Evolutionary conservation across 2,888 invertebrate species (phyloP).

Genomic region (Onchidella celtica): DNA sequence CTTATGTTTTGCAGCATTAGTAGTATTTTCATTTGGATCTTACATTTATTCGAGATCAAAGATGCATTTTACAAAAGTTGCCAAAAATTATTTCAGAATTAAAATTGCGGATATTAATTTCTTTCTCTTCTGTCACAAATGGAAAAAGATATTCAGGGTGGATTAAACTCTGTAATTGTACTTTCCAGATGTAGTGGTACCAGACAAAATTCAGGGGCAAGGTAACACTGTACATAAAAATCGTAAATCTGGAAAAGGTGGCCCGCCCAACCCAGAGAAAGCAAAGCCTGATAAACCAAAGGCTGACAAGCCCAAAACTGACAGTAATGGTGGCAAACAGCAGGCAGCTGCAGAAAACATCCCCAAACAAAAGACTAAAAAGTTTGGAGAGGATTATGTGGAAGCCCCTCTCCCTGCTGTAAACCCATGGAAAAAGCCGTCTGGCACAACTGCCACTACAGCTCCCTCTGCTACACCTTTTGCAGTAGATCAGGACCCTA

Average conservation of each 20-base stretch:
- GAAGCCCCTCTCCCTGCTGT: conserved; percentile 44
- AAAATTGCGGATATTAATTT: too few relatives aligned
- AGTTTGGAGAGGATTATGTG: conserved; percentile 47
- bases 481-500: conserved; percentile 6
- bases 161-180: too few relatives aligned
- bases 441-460: background rate
- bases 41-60: too few relatives aligned
- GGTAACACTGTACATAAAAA: too few relatives aligned
- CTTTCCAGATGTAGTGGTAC: too few relatives aligned
- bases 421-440: conserved; percentile 47
- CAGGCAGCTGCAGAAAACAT: background rate
- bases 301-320: conserved; percentile 29
- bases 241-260: background rate
- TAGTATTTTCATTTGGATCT: too few relatives aligned
- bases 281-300: conserved; percentile 19
- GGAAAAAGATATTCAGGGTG: too few relatives aligned
- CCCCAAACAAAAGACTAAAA: conserved; percentile 39
- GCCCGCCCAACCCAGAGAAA: background rate
- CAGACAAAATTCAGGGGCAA: too few relatives aligned
- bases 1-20: too few relatives aligned
- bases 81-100: too few relatives aligned
- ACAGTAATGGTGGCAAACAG: conserved; percentile 32
- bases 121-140: too few relatives aligned
- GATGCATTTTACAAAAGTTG: too few relatives aligned
- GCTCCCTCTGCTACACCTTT: conserved; percentile 2